A percentile compares a stretch with the other conserved stretches of the same genome.
Evolutionary conservation across 2,797 vertebrate genomes (phyloP).

Genomic region (Triplophysa yarkandensis): DNA sequence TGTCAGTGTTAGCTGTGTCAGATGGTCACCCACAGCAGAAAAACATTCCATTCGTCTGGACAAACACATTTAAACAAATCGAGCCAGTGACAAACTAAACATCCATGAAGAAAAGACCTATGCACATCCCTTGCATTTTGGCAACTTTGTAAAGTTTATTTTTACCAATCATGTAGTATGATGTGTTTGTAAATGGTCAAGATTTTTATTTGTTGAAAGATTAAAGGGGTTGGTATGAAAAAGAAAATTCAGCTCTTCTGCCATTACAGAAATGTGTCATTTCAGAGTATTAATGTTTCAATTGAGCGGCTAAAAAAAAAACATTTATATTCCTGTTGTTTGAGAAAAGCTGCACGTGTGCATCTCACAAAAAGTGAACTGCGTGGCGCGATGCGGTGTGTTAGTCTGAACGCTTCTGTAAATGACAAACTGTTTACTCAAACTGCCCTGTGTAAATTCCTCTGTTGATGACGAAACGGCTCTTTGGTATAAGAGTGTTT

Average conservation of each 20-base stretch:
- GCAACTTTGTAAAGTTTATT: constrained; percentile 93
- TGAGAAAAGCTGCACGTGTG: constrained; percentile 84
- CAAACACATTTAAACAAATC: constrained; percentile 76
- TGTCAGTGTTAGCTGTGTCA: constrained; percentile 89
- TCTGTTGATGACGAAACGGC: constrained; percentile 86
- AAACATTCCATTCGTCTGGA: constrained; percentile 92
- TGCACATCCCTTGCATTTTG: constrained; percentile 95
- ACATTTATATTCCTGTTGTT: constrained; percentile 92
- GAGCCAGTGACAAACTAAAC: constrained; percentile 76
- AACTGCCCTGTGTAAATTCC: constrained; percentile 95
- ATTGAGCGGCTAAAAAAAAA: constrained; percentile 79
- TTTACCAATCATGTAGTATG: constrained; percentile 93
- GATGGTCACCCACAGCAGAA: constrained; percentile 83
- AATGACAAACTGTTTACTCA: constrained; percentile 69
- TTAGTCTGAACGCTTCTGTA: constrained; percentile 72
- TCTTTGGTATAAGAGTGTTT: constrained; percentile 92
- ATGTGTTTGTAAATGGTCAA: constrained; percentile 95
- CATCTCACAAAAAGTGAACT: constrained; percentile 77
- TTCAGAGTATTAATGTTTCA: constrained; percentile 93
- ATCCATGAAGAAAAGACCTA: constrained; percentile 76
- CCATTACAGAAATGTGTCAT: constrained; percentile 92
- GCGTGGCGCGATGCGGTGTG: constrained; percentile 80
- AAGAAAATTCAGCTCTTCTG: constrained; percentile 65
- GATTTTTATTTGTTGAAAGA: constrained; percentile 83
- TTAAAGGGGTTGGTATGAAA: constrained; percentile 65